These are phyloP conservation scores for Sebastes taczanowskii DNA, from an alignment of 2,797 vertebrate genomes.

Conservation along the genomic window DNA sequence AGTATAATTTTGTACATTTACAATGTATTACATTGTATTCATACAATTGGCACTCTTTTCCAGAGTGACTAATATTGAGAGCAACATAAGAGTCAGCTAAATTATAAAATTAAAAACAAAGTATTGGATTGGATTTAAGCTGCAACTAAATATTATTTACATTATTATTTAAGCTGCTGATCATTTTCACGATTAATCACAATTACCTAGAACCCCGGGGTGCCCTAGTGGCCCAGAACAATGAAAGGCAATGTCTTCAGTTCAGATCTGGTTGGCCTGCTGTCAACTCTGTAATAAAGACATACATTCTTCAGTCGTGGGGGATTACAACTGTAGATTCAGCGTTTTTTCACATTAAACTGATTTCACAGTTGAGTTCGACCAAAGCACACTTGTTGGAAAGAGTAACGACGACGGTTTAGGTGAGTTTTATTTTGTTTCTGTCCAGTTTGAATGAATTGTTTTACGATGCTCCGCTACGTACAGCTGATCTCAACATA, in stretches of 20 bases:
- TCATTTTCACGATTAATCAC: not conserved
- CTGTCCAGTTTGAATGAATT: no score
- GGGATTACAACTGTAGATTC: no score
- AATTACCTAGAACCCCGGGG: not conserved
- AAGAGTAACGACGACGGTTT: no score
- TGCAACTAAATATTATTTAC: not conserved
- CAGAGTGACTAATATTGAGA: not conserved
- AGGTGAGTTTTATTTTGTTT: no score
- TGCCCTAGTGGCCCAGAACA: not conserved
- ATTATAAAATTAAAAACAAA: not conserved
- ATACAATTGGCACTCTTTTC: not conserved
- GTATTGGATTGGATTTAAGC: not conserved
- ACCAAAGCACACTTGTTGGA: no score
- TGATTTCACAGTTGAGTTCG: no score
- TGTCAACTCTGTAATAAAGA: not conserved
- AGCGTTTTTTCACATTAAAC: no score
- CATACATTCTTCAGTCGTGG: not conserved
- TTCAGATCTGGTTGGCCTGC: not conserved
- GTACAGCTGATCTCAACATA: no score
- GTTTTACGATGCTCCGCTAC: no score
- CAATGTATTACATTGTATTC: not conserved
- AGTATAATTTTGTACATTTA: not conserved
- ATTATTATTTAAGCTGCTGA: not conserved
- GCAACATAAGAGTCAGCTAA: not conserved
- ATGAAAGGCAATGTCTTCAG: not conserved